A percentile compares a stretch with the other conserved stretches of the same genome.
Conservation (phyloP, 2,113 vertebrate species). For the Lepidothrix coronata region DNA sequence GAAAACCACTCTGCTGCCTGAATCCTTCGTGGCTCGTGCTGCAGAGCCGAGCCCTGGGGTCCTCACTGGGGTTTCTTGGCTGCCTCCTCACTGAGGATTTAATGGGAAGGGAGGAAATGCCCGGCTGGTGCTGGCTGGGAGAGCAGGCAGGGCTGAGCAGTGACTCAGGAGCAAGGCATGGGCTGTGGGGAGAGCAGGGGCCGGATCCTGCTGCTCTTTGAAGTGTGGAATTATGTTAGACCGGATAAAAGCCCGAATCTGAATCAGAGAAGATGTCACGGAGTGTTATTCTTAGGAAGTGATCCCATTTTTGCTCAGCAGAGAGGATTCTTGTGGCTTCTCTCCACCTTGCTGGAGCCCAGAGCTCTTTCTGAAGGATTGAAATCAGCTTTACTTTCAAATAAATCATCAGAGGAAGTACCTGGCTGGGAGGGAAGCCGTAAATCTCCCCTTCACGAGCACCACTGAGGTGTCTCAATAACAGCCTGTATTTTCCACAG, state of each 20-base stretch:
- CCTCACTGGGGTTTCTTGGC: neutral
- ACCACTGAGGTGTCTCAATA: neutral
- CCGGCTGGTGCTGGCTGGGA: neutral
- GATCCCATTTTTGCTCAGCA: neutral
- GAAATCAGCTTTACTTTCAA: neutral
- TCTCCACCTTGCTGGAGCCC: neutral
- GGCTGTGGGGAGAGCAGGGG: neutral
- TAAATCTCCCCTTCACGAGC: neutral
- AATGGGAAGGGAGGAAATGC: neutral
- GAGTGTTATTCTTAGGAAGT: neutral
- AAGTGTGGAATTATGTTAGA: neutral
- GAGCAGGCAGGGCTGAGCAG: neutral
- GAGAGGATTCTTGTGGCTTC: constrained; percentile 7
- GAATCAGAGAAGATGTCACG: neutral
- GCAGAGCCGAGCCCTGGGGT: neutral
- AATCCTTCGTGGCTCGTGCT: fast-evolving
- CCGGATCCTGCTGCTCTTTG: neutral
- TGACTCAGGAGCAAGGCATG: constrained; percentile 1
- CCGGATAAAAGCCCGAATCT: neutral
- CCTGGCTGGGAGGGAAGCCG: neutral
- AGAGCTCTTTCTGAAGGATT: neutral
- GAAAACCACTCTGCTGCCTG: neutral
- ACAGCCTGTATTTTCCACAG: constrained; percentile 59
- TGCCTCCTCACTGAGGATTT: neutral
- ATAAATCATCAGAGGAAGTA: neutral